Base-by-base conservation (phyloP, 92 coral and sea anemone species). In the Bergia puertoricense region DNA sequence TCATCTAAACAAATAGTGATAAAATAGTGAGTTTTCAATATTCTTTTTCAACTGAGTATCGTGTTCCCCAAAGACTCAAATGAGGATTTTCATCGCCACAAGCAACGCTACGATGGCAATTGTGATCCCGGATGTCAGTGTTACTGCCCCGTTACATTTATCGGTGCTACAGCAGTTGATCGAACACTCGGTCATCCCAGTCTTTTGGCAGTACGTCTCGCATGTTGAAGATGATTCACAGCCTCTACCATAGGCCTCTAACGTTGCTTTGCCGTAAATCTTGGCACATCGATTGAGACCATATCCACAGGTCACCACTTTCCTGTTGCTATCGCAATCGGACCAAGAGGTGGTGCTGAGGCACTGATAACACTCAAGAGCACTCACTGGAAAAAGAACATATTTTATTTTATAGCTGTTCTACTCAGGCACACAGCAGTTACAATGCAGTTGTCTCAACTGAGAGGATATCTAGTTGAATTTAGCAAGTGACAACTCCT, bases 311-410 rank as follows among this genome's bases (percentile, higher is more conserved):
- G 42, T 38, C 22, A 3, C 44, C 18, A 16, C 44, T 11, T 22
- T 74, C 44, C 48, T 74, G 5, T 74, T 74, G 79, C 44, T 38
- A 37, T 74, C 79, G 44, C 79, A 74, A 2, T 74, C 79, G 41
- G 79, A 74, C 79, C 79, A 74, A 38, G 79, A 74, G 42, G 1
- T 11, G 2, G 42, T 37, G 79, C 79, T 74, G 11, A 43, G 20
- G 43, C 79, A 74, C 40, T 74, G 42, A 10, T 74, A 74, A 38
- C 79, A 74, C 79, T 74, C 38, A 30, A 74, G 79, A 38, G 66
- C 66, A 57, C 66, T 57, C 16, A 57, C 66, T 57, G 0, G 66
- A 57, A 57, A 16, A 57, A 57, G 13, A 57, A 57, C 0, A 9
- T 1, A 11, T 57, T 57, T 57, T 57, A 57, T 57, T 57, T 46